Percentiles rank a stretch among this genome's conserved stretches.
Evolutionary conservation across 2,888 invertebrate species (phyloP).

Genomic region (Gryllus longicercus): DNA sequence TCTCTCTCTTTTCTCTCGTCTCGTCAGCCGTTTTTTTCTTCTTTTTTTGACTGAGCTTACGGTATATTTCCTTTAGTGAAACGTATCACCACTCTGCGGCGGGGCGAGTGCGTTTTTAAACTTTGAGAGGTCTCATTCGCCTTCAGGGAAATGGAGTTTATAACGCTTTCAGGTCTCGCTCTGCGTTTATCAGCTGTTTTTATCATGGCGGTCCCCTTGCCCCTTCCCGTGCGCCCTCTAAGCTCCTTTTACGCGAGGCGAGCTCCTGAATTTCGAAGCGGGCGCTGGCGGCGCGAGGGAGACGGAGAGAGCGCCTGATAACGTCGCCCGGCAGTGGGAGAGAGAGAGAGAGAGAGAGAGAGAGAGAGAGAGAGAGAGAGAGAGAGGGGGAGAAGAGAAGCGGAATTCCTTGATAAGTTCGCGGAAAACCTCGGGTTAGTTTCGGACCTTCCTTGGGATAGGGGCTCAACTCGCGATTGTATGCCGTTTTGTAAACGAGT

Average conservation of each 20-base stretch:
- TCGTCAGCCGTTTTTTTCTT: neutral
- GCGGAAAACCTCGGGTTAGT: no score
- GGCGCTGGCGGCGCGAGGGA: neutral
- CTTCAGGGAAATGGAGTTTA: constrained; percentile 17
- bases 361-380: neutral
- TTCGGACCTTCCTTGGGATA: no score
- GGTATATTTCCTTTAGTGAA: constrained; percentile 17
- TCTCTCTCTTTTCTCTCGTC: neutral
- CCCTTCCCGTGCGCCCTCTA: neutral
- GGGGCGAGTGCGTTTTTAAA: constrained; percentile 9
- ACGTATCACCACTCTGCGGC: constrained; percentile 17
- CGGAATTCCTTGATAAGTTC: neutral
- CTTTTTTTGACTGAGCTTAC: constrained; percentile 11
- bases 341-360: neutral
- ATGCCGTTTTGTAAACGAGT: no score
- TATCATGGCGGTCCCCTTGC: neutral
- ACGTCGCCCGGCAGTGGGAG: neutral
- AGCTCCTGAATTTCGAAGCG: neutral
- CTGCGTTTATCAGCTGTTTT: constrained; percentile 2
- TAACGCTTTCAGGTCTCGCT: constrained; percentile 17
- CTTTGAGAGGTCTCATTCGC: constrained; percentile 17
- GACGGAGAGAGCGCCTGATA: neutral
- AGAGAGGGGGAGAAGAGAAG: neutral
- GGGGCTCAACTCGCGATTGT: no score
- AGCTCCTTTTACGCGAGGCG: neutral